A percentile compares a stretch with the other conserved stretches of the same genome.
Evolutionary conservation across 2,888 invertebrate species (phyloP).

Genomic region (Apamea monoglypha): DNA sequence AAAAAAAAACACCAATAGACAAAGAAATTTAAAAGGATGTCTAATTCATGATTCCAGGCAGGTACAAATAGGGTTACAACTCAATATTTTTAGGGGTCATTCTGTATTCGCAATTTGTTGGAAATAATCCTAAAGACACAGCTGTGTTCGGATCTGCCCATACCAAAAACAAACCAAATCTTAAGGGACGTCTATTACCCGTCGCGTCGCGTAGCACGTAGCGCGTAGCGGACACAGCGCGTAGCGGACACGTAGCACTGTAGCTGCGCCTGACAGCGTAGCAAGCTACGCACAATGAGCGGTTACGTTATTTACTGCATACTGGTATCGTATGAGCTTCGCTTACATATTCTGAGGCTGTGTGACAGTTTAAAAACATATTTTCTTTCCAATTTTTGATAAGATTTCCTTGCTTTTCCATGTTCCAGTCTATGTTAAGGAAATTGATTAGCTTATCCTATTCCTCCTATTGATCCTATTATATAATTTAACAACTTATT

Average conservation of each 20-base stretch:
- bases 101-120: constrained; percentile 39
- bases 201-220: constrained; percentile 51
- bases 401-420: constrained; percentile 13
- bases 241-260: constrained; percentile 50
- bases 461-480: too few species aligned
- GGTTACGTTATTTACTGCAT: constrained; percentile 66
- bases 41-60: constrained; percentile 21
- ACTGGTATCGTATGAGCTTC: constrained; percentile 59
- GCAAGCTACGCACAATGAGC: constrained; percentile 59
- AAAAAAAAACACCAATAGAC: neutral
- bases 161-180: constrained; percentile 36
- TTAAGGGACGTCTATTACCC: constrained; percentile 30
- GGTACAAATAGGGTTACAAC: constrained; percentile 30
- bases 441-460: too few species aligned
- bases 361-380: constrained; percentile 29
- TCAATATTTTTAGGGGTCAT: constrained; percentile 44
- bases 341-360: constrained; percentile 41
- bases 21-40: neutral
- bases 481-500: too few species aligned
- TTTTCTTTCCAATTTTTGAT: constrained; percentile 19
- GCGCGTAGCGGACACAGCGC: constrained; percentile 38
- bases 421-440: neutral
- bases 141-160: constrained; percentile 60
- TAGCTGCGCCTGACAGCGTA: constrained; percentile 56
- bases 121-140: constrained; percentile 52